phyloP scores from a whole-genome alignment of 1,140 invertebrate species.

The Drosophila takahashii region DNA sequence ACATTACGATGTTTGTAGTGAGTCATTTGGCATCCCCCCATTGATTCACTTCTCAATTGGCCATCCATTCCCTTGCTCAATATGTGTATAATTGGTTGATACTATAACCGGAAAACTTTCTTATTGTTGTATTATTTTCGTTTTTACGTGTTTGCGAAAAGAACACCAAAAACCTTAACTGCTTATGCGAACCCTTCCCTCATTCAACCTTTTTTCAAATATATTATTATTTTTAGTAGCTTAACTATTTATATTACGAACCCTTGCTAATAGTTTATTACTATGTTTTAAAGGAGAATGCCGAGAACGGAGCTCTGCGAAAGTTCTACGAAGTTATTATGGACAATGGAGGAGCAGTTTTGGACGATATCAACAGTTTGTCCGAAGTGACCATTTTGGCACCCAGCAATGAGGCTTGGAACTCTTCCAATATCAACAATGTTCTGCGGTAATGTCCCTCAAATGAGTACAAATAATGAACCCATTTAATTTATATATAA shows the following conservation, averaged over 20 bases:
- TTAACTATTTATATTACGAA: neutral
- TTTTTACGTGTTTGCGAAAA: constrained; percentile 4
- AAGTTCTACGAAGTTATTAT: constrained; percentile 93
- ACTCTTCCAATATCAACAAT: constrained; percentile 88
- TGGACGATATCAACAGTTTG: constrained; percentile 89
- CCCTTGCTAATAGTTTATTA: neutral
- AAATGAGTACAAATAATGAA: neutral
- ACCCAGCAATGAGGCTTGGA: constrained; percentile 94
- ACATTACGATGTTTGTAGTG: constrained; percentile 6
- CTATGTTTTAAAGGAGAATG: constrained; percentile 87
- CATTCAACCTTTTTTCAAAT: constrained; percentile 5
- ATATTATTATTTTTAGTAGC: neutral
- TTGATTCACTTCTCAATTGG: constrained; percentile 16
- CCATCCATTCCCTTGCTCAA: neutral
- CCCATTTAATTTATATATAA: neutral
- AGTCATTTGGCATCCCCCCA: constrained; percentile 10
- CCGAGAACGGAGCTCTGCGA: constrained; percentile 92
- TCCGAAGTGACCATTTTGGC: constrained; percentile 94
- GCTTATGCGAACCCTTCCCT: constrained; percentile 27
- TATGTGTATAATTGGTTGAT: constrained; percentile 13
- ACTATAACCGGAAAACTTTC: constrained; percentile 1
- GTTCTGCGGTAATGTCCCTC: constrained; percentile 86
- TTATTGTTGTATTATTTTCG: constrained; percentile 1
- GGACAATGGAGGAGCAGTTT: constrained; percentile 90
- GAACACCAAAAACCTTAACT: neutral